Evolutionary conservation across 2,113 vertebrate species (phyloP), one percentile per base, ranked within the genome.

Genomic region (Peucedramus taeniatus): DNA sequence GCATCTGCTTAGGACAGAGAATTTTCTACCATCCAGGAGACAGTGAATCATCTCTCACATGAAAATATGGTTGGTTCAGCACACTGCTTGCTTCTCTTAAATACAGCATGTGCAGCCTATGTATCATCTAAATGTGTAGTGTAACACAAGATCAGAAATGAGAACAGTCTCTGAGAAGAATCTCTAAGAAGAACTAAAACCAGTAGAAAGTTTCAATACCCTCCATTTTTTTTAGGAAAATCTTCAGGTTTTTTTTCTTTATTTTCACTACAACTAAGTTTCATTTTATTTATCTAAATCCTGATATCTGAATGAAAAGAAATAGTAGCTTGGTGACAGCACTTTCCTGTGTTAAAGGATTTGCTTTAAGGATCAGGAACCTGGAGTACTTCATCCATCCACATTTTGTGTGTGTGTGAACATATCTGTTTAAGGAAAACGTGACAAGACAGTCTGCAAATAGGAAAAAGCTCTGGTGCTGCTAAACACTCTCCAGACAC

Each of bases 21-120:
- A 51, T 92, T 84, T 88, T 95, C 79, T 92, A 83, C 68, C 59
- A 83, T 86, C 90, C 78, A 83, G 80, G 50, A 91, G 87, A 83
- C 68, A 8, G 5, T 35, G 77, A 89, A 87, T 90, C 89, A 95
- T 91, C 64, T 94, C 91, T 97, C 82, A 95, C 90, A 87, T 92
- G 88, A 90, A 97, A 96, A 95, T 90, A 87, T 47, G 75, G 94
- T 95, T 87, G 78, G 75, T 72, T 89, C 89, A 93, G 87, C 77
- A 93, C 75, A 71, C 74, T 87, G 75, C 80, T 93, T 30, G 31
- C 42, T 88, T 80, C 83, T 94, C 90, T 89, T 80, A 88, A 74
- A 63, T 27, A 79, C 13, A 10, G 54, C 9, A 3, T 57, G 42
- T 65, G 68, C 74, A 61, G 57, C 68, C 84, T 72, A 54, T 11